Evolutionary conservation across 2,888 invertebrate genomes (phyloP).

Genomic region (Lasioglossum marginatum): DNA sequence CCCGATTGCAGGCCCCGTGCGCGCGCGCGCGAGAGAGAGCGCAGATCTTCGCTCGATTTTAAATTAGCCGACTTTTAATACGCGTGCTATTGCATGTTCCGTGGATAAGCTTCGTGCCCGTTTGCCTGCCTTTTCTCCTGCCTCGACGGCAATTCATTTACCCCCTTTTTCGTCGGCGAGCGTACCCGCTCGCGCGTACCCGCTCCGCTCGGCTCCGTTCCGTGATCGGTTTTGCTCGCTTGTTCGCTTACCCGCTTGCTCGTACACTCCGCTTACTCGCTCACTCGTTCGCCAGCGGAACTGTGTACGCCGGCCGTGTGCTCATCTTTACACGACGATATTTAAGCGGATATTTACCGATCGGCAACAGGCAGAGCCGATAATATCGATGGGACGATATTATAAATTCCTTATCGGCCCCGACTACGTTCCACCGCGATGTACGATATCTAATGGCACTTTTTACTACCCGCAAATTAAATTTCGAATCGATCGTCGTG

Average conservation of each 20-base stretch:
- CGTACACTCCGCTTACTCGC: not conserved
- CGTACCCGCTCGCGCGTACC: constrained; percentile 24
- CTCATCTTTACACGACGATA: constrained; percentile 68
- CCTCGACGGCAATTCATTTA: constrained; percentile 74
- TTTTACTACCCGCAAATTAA: constrained; percentile 54
- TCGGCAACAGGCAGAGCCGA: constrained; percentile 58
- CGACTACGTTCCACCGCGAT: constrained; percentile 47
- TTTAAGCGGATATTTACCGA: constrained; percentile 72
- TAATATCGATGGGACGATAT: constrained; percentile 68
- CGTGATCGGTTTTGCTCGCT: constrained; percentile 1
- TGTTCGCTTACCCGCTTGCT: not conserved
- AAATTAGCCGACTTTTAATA: constrained; percentile 80
- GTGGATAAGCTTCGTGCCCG: constrained; percentile 76
- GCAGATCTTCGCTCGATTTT: constrained; percentile 79
- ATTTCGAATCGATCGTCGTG: constrained; percentile 52
- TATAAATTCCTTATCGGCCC: constrained; percentile 68
- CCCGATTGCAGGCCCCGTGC: constrained; percentile 63
- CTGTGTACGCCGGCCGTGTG: constrained; percentile 30
- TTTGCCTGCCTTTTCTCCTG: constrained; percentile 64
- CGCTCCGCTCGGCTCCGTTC: constrained; percentile 30
- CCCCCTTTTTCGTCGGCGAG: constrained; percentile 57
- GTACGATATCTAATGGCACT: constrained; percentile 57
- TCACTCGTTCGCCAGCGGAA: constrained; percentile 15
- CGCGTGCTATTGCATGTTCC: constrained; percentile 78
- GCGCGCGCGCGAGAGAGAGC: constrained; percentile 36